These are phyloP conservation scores for Fragum sueziense DNA, from an alignment of 2,888 invertebrate genomes.

Conservation along the genomic window DNA sequence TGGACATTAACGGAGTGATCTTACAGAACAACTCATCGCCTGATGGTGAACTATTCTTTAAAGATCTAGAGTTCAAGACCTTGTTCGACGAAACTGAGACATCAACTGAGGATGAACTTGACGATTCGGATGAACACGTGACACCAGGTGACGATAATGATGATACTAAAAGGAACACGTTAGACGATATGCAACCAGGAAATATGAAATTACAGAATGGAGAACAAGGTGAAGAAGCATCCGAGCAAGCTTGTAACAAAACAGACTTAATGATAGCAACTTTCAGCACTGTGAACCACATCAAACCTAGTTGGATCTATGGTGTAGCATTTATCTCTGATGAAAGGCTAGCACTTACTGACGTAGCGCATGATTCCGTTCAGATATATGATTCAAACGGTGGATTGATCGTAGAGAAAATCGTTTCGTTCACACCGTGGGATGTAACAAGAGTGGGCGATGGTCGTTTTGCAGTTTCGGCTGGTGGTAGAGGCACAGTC, in stretches of 20 bases:
- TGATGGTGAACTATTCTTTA: no score
- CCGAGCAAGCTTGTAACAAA: neutral
- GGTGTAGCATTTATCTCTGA: conserved; percentile 30
- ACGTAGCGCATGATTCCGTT: conserved; percentile 46
- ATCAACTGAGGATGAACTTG: neutral
- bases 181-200: neutral
- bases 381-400: conserved; percentile 25
- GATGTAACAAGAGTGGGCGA: conserved; percentile 10
- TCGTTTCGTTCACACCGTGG: conserved; percentile 40
- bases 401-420: conserved; percentile 13
- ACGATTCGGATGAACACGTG: neutral
- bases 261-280: neutral
- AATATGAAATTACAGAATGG: neutral
- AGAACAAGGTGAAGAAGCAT: neutral
- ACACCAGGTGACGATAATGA: neutral
- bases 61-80: neutral
- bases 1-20: no score
- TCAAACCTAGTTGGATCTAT: conserved; percentile 37
- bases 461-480: conserved; percentile 22
- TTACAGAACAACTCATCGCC: neutral
- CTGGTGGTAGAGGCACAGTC: conserved; percentile 24
- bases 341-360: conserved; percentile 34
- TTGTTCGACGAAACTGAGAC: conserved; percentile 6
- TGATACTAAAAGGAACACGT: conserved; percentile 1
- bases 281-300: conserved; percentile 31